Conservation (phyloP, 2,888 invertebrate species). For the Leptinotarsa juncta region DNA sequence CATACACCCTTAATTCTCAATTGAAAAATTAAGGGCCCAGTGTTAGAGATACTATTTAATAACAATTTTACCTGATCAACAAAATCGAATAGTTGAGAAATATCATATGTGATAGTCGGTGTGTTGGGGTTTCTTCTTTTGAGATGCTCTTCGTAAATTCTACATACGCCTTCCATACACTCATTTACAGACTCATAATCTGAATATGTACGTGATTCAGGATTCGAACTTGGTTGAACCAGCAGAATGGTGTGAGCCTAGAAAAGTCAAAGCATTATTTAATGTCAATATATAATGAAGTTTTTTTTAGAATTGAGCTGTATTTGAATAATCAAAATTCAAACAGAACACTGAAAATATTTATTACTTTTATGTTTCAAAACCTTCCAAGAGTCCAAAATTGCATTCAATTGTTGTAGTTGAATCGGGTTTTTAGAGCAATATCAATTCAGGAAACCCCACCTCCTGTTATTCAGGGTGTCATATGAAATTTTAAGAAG, state of each 20-base stretch:
- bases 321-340: too few species aligned
- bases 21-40: too few species aligned
- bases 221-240: conserved; percentile 92
- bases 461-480: too few species aligned
- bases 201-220: conserved; percentile 96
- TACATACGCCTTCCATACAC: conserved; percentile 98
- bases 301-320: background rate
- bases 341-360: too few species aligned
- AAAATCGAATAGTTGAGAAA: conserved; percentile 97
- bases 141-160: conserved; percentile 98
- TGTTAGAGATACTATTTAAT: background rate
- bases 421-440: too few species aligned
- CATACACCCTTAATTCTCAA: too few species aligned
- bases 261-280: conserved; percentile 55
- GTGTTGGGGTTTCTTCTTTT: conserved; percentile 95
- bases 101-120: conserved; percentile 98
- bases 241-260: conserved; percentile 97
- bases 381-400: too few species aligned
- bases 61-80: conserved; percentile 81
- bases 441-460: too few species aligned
- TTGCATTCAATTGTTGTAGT: too few species aligned
- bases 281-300: background rate
- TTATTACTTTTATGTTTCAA: too few species aligned
- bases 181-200: conserved; percentile 99
- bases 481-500: too few species aligned